Evolutionary conservation across 2,797 vertebrate species (phyloP).

Genomic region (Falco naumanni): DNA sequence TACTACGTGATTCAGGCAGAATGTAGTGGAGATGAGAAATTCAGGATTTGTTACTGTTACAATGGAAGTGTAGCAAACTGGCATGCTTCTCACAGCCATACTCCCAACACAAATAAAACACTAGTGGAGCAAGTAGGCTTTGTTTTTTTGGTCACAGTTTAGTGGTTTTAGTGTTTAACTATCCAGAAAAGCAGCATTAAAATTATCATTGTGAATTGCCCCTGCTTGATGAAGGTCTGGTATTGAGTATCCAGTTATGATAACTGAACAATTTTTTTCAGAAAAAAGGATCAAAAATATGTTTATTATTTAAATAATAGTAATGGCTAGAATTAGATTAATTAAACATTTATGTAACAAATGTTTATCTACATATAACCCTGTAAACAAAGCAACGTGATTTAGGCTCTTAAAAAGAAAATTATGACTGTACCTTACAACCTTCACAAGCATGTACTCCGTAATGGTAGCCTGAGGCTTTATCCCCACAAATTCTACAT

Average conservation of each 20-base stretch:
- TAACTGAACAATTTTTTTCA: neutral
- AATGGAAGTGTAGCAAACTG: neutral
- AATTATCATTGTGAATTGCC: neutral
- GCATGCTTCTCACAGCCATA: neutral
- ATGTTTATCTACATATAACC: neutral
- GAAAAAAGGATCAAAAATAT: neutral
- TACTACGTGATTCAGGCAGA: neutral
- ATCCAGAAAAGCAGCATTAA: neutral
- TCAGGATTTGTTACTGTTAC: neutral
- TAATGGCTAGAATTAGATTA: neutral
- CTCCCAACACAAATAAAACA: conserved; percentile 59
- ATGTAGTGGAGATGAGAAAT: neutral
- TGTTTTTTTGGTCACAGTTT: neutral
- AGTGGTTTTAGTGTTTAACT: neutral
- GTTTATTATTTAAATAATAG: neutral
- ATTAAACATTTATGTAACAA: neutral
- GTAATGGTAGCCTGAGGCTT: conserved; percentile 96
- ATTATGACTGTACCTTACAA: conserved; percentile 88
- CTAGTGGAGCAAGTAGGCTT: conserved; percentile 30
- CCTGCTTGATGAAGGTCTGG: conserved; percentile 33
- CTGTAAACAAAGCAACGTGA: conserved; percentile 24
- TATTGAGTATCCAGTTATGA: neutral
- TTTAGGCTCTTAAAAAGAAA: conserved; percentile 52
- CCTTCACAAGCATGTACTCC: conserved; percentile 97
- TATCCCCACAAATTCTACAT: conserved; percentile 96